Evolutionary conservation across 2,888 invertebrate genomes (phyloP).

Genomic region (Acrobasis consociella): DNA sequence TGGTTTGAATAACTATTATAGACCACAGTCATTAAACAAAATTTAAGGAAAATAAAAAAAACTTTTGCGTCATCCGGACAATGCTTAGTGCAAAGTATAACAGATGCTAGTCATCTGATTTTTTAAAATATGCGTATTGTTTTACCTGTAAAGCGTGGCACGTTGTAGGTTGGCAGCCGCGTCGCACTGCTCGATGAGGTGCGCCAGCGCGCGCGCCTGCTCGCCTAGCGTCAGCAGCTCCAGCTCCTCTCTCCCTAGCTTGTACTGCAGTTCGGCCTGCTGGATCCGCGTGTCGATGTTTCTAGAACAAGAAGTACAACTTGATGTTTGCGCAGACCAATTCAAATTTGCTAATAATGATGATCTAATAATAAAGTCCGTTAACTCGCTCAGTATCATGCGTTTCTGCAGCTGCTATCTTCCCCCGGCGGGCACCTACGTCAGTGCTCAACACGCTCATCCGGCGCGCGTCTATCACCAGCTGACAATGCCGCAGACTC

Average conservation of each 20-base stretch:
- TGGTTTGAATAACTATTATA: no score
- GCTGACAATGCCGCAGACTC: not conserved
- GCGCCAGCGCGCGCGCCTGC: slow-evolving; percentile 90
- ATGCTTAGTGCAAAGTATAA: not conserved
- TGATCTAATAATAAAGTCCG: no score
- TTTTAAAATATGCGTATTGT: not conserved
- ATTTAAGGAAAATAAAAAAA: no score
- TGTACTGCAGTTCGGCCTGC: slow-evolving; percentile 95
- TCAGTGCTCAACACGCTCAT: no score
- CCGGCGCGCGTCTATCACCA: not conserved
- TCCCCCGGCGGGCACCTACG: no score
- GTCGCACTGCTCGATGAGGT: slow-evolving; percentile 87
- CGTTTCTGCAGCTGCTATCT: no score
- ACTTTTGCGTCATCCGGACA: no score
- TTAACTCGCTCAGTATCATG: no score
- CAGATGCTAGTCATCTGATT: not conserved
- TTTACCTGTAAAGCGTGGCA: slow-evolving; percentile 83
- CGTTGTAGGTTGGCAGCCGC: slow-evolving; percentile 76
- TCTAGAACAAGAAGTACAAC: slow-evolving; percentile 63
- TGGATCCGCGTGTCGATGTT: slow-evolving; percentile 95
- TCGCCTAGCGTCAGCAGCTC: slow-evolving; percentile 92
- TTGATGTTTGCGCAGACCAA: no score
- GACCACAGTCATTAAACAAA: no score
- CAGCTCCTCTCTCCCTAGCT: slow-evolving; percentile 93
- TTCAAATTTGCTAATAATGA: no score